Evolutionary conservation across 2,888 invertebrate genomes (phyloP).

Genomic region (Chymomyza amoena): DNA sequence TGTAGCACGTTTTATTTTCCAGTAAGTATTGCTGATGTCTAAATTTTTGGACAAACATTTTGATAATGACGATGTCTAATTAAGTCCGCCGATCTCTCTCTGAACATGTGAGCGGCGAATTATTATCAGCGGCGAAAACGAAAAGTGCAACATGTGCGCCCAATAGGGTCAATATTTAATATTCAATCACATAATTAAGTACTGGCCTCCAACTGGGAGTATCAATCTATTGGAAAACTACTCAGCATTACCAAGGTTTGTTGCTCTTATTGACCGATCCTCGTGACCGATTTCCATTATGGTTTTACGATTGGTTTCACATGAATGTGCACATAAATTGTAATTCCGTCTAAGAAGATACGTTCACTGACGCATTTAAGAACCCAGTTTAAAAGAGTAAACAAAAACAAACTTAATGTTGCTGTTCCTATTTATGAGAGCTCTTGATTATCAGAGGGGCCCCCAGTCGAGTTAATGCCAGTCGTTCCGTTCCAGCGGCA

Average conservation of each 20-base stretch:
- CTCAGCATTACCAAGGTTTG: neutral
- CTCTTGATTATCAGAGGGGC: slow-evolving; percentile 34
- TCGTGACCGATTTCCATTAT: neutral
- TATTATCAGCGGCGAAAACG: neutral
- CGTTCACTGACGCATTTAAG: slow-evolving; percentile 62
- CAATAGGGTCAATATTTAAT: neutral
- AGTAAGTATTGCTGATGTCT: neutral
- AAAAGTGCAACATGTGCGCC: neutral
- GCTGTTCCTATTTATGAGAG: slow-evolving; percentile 44
- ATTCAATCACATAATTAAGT: neutral
- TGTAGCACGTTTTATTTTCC: neutral
- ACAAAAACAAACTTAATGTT: slow-evolving; percentile 57
- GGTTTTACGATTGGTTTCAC: too few species aligned
- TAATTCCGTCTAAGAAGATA: slow-evolving; percentile 40
- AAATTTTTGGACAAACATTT: neutral
- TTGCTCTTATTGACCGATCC: neutral
- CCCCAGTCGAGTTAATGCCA: slow-evolving; percentile 42
- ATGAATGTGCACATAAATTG: slow-evolving; percentile 1
- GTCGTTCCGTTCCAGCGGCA: slow-evolving; percentile 5
- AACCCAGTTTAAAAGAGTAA: slow-evolving; percentile 43
- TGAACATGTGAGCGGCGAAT: neutral
- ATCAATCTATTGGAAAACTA: neutral
- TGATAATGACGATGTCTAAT: neutral
- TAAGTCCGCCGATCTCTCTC: neutral
- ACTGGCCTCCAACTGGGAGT: neutral